Evolutionary conservation across 1,140 invertebrate species (phyloP).

Genomic region (Pseudomyrmex dendroicus): DNA sequence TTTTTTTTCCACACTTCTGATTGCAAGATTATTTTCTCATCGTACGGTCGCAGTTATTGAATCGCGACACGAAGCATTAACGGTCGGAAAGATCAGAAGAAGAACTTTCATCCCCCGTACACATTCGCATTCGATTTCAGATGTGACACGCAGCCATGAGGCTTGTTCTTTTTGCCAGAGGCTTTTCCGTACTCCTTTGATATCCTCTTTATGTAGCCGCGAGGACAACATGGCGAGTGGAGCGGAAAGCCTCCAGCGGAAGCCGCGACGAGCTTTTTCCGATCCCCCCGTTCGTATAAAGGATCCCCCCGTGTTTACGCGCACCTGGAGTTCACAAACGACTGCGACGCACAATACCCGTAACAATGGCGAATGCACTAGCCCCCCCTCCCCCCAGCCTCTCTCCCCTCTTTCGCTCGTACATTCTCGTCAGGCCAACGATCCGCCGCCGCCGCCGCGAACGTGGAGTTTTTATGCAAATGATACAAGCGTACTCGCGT

Average conservation of each 20-base stretch:
- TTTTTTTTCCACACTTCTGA: too few species aligned
- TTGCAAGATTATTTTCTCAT: neutral
- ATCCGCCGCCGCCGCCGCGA: conserved; percentile 11
- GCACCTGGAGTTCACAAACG: conserved; percentile 53
- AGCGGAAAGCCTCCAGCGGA: conserved; percentile 25
- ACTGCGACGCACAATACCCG: conserved; percentile 43
- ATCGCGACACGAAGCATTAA: conserved; percentile 17
- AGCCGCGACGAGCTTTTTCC: conserved; percentile 55
- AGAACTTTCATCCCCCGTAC: conserved; percentile 7
- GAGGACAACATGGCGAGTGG: conserved; percentile 39
- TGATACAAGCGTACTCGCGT: conserved; percentile 30
- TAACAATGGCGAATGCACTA: conserved; percentile 44
- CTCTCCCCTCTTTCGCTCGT: neutral
- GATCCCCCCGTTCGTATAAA: conserved; percentile 50
- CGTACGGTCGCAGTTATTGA: neutral
- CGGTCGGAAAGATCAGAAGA: neutral
- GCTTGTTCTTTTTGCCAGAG: conserved; percentile 26
- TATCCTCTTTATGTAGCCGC: conserved; percentile 31
- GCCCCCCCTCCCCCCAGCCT: neutral
- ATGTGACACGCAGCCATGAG: conserved; percentile 13
- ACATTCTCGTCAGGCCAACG: conserved; percentile 17
- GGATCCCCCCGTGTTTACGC: conserved; percentile 41
- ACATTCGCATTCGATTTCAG: conserved; percentile 44
- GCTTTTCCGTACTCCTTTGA: conserved; percentile 40
- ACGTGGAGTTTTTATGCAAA: conserved; percentile 45